Evolutionary conservation across 2,113 vertebrate species (phyloP), one percentile per base, ranked within the genome.

Genomic region (Scolopax mira): DNA sequence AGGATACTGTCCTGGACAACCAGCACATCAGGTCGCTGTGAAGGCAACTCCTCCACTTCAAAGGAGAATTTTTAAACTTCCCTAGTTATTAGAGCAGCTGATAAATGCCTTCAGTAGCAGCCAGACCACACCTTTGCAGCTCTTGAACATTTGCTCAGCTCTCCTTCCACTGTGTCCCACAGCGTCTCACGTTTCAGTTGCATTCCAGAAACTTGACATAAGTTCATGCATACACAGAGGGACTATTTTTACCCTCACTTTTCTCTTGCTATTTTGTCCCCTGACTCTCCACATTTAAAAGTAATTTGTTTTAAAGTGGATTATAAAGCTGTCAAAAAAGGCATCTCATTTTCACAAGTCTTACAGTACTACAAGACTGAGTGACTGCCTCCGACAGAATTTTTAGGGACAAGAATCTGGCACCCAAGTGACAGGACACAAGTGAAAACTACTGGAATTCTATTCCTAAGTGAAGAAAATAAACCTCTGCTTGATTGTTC

Each of bases 161-260:
- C 70, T 71, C 73, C 46, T 84, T 54, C 41, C 37, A 22, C n/a
- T 41, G n/a, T 31, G 77, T 22, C 77, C 69, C 70, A 27, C 54
- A 49, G 67, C 1, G 2, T 78, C 93, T 96, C 93, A 65, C 30
- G 49, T 92, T 83, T 52, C 93, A 90, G 41, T 1, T 35, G 16
- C 91, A 64, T 85, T 85, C 89, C 93, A 96, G 51, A 93, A 89
- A 84, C 89, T 16, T 54, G 58, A 83, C 33, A 4, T 61, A 87
- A 80, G 39, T 84, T 79, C 87, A 91, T 3, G 9, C 18, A 74
- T 7, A 74, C 13, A 74, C 10, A 35, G 13, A 48, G 9, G 6
- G 37, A 66, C 70, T 91, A 87, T 78, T 89, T 93, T 81, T 89
- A 93, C 42, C 33, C 52, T 78, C 22, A 58, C 55, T 80, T 51